A percentile compares a stretch with the other conserved stretches of the same genome.
Conservation (phyloP, 2,888 invertebrate species). For the Mesodorylaimus sp. region DNA sequence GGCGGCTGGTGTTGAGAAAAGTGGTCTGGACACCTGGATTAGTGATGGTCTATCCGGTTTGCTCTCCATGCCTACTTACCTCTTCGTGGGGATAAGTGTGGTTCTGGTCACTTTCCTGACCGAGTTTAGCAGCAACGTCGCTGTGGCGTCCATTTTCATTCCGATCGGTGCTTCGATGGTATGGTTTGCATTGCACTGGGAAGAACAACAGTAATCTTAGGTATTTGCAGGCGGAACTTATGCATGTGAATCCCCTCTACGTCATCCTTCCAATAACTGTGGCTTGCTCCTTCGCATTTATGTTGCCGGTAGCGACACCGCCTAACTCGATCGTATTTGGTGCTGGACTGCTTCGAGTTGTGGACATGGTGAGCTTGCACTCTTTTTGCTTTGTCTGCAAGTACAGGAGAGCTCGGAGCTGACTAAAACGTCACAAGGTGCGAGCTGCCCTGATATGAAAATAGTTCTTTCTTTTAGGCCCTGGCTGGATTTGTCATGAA, state of each 20-base stretch:
- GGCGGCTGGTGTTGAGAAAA: constrained; percentile 16
- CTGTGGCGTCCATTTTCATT: constrained; percentile 66
- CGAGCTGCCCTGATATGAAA: too few species aligned
- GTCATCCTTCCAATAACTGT: constrained; percentile 72
- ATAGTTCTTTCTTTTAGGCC: neutral
- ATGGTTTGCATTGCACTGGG: too few species aligned
- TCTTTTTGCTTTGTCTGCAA: too few species aligned
- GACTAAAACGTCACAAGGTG: too few species aligned
- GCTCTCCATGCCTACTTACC: constrained; percentile 41
- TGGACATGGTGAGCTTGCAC: constrained; percentile 35
- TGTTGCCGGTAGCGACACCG: constrained; percentile 80
- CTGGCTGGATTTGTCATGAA: neutral
- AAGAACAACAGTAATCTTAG: too few species aligned
- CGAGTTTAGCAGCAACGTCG: constrained; percentile 74
- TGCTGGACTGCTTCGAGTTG: constrained; percentile 29
- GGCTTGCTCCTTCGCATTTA: constrained; percentile 70
- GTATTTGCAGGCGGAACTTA: neutral
- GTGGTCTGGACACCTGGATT: neutral
- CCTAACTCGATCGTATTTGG: constrained; percentile 78
- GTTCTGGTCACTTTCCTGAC: constrained; percentile 60
- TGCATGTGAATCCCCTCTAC: constrained; percentile 49
- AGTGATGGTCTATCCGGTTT: too few species aligned
- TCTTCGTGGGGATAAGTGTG: constrained; percentile 55
- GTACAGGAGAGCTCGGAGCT: too few species aligned
- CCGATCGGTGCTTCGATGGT: constrained; percentile 56